Base-by-base conservation (phyloP, 37 sponge, comb jelly and placozoan species). In the Haliclona indistincta region DNA sequence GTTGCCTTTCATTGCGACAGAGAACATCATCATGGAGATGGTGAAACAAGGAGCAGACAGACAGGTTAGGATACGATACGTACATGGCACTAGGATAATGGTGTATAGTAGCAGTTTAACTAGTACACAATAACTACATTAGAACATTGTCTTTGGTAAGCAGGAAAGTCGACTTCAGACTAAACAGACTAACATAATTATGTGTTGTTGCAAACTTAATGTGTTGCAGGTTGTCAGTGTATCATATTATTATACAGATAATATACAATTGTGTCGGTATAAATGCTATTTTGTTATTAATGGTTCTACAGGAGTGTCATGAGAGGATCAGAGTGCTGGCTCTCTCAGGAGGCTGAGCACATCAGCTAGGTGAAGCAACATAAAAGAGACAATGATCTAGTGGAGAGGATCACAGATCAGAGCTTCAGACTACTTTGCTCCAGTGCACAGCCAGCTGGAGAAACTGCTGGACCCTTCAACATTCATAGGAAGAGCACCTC, bases 11-110 rank as follows among this genome's bases (percentile, higher is more conserved):
- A 90, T 99, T 84, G 93, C 94, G 11, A 81, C 94, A 26, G 99
- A 99, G 70, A 95, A 82, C 69, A 81, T 99, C 23, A 88, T 99
- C 22, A 90, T 95, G 88, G 94, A 76, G 23, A 99, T 99, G 99
- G 99, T 99, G 32, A 93, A 95, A 44, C 40, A 73, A 20, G 99
- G 99, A 39, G 94, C 89, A 22, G 68, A 93, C 54, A 71, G 99
- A 72, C 99, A 99, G 81, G 95, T 90, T 49, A n/a, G n/a, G n/a
- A n/a, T n/a, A n/a, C n/a, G n/a, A n/a, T n/a, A n/a, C n/a, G n/a
- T n/a, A n/a, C n/a, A n/a, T n/a, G n/a, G n/a, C n/a, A n/a, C n/a
- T n/a, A n/a, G n/a, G n/a, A n/a, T n/a, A n/a, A n/a, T n/a, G n/a
- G n/a, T n/a, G n/a, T n/a, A n/a, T n/a, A n/a, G n/a, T n/a, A n/a